Evolutionary conservation across 2,888 invertebrate species (phyloP), one percentile per base, ranked within the genome.

Genomic region (Sesia apiformis): DNA sequence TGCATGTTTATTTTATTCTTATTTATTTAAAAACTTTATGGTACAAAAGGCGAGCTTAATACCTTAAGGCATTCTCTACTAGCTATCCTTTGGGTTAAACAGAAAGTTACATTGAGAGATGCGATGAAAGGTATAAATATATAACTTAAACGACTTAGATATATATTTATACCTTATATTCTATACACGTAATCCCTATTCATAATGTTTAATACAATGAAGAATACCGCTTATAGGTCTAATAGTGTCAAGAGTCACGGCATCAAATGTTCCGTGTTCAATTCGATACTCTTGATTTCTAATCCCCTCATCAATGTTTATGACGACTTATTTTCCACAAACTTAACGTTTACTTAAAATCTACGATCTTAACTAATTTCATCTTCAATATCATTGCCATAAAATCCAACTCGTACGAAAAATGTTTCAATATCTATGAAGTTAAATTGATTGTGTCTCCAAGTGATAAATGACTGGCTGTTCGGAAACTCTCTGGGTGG

Each of bases 401-500:
- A 56, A 52, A 57, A 55, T 40, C 52, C 52, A 41, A 53, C 46
- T 55, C 7, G 53, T 53, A 49, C 55, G n/a, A 52, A 53, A 46
- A 49, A 51, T 40, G 38, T 52, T 51, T 40, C 41, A 50, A 46
- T 49, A 49, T 54, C 53, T 40, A 40, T 53, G 50, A 53, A 58
- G 53, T 57, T 52, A 52, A 60, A 60, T 55, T 53, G 41, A 60
- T 55, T 58, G 56, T 59, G 56, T 59, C 59, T 59, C 55, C 54
- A 62, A 69, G 70, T 77, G 81, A 84, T 82, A 81, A 84, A 86
- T 84, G 76, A 75, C 59, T 64, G 46, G 46, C 23, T 46, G 46
- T 55, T 60, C 58, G 58, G 58, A 65, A 60, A 61, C 55, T 55
- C 53, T 53, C 53, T 72, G 81, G 84, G 85, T 78, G 86, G 85